Conservation (phyloP, 2,797 vertebrate genomes). For the Anguilla anguilla region DNA sequence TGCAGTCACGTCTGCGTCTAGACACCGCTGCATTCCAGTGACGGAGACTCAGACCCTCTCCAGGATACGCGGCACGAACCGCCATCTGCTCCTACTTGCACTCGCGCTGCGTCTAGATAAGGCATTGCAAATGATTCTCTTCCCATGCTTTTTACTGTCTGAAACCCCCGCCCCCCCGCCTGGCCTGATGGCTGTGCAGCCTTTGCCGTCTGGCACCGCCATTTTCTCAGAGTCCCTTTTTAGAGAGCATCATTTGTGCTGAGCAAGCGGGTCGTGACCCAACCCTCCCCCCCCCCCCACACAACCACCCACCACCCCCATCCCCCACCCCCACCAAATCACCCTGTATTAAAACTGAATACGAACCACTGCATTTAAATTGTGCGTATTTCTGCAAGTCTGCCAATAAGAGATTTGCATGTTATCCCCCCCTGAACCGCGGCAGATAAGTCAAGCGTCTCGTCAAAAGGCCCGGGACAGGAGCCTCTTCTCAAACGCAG, state of each 20-base stretch:
- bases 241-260: neutral
- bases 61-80: slow-evolving; percentile 31
- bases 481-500: neutral
- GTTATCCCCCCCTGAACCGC: neutral
- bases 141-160: neutral
- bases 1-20: slow-evolving; percentile 54
- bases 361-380: neutral
- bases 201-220: too few relatives aligned
- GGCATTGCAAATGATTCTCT: neutral
- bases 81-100: slow-evolving; percentile 29
- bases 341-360: neutral
- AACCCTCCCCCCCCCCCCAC: too few relatives aligned
- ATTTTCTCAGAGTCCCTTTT: neutral
- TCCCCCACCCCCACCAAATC: too few relatives aligned
- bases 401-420: neutral
- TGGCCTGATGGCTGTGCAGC: too few relatives aligned
- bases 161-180: neutral
- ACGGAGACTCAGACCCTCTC: slow-evolving; percentile 34
- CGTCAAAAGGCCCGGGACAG: neutral
- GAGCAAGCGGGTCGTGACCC: neutral
- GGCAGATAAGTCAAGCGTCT: neutral
- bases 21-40: slow-evolving; percentile 43
- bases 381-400: neutral
- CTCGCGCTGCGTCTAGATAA: neutral
- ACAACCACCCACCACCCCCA: neutral